Percentiles rank a stretch among this genome's conserved stretches.
phyloP scores from a whole-genome alignment of 2,113 vertebrate species.

The Vimba vimba region DNA sequence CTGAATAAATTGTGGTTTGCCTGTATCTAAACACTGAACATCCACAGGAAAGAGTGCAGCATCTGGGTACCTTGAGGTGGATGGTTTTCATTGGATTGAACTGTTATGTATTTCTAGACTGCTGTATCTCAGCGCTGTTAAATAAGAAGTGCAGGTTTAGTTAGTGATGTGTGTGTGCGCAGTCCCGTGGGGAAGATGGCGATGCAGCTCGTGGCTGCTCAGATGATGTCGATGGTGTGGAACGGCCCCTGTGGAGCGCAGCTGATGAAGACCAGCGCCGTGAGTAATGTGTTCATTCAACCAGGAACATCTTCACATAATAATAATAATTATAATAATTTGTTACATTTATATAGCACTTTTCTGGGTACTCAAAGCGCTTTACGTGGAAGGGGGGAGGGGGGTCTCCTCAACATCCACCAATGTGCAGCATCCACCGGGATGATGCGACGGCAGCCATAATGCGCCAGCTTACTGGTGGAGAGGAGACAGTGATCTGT shows the following conservation, averaged over 20 bases:
- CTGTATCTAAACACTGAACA: background rate
- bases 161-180: conserved; percentile 36
- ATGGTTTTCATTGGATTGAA: background rate
- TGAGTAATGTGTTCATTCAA: conserved; percentile 68
- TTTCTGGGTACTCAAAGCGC: no score
- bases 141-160: no score
- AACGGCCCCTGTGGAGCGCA: conserved; percentile 76
- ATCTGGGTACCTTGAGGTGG: background rate
- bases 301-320: background rate
- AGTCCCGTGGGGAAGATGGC: conserved; percentile 94
- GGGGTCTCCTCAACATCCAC: no score
- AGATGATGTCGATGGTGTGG: conserved; percentile 88
- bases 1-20: no score
- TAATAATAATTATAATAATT: no score
- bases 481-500: no score
- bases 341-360: no score
- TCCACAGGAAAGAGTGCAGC: background rate
- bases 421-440: no score
- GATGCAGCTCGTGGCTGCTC: conserved; percentile 90
- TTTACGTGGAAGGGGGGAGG: no score
- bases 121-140: background rate
- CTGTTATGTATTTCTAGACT: background rate
- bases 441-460: no score
- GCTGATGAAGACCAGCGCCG: conserved; percentile 76
- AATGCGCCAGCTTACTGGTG: no score